Percentiles rank a stretch among this genome's conserved stretches.
These are phyloP conservation scores for Siniperca obscura DNA, from an alignment of 2,797 vertebrate species.

Conservation along the genomic window DNA sequence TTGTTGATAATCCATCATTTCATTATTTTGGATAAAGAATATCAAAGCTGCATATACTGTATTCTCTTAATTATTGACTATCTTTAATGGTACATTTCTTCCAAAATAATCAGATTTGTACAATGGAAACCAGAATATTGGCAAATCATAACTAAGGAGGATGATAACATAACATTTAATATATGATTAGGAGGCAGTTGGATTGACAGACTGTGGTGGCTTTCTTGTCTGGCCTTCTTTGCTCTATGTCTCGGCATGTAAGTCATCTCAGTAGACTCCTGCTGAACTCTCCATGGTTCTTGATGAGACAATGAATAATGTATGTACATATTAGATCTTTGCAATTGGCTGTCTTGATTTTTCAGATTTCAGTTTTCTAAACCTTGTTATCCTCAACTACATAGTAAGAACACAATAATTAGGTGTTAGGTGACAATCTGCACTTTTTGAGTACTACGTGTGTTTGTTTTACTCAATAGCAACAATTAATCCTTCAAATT, in stretches of 20 bases:
- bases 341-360: not conserved
- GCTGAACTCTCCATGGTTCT: slow-evolving; percentile 27
- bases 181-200: not conserved
- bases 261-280: slow-evolving; percentile 37
- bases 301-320: slow-evolving; percentile 37
- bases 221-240: slow-evolving; percentile 11
- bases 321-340: slow-evolving; percentile 9
- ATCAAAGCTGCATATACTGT: not conserved
- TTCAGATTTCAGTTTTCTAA: slow-evolving; percentile 8
- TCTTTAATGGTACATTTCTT: not conserved
- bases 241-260: slow-evolving; percentile 18
- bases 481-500: not conserved
- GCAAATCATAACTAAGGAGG: slow-evolving; percentile 1
- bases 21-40: not conserved
- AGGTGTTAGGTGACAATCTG: not conserved
- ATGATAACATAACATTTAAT: slow-evolving; percentile 20
- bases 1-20: slow-evolving; percentile 6
- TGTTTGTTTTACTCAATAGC: not conserved
- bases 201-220: slow-evolving; percentile 15
- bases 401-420: not conserved
- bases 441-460: not conserved
- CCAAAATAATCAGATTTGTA: not conserved
- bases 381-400: not conserved
- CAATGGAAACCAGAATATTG: not conserved
- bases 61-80: slow-evolving; percentile 2